Percentiles rank a stretch among this genome's conserved stretches.
phyloP scores from a whole-genome alignment of 2,113 vertebrate species.

The Festucalex cinctus region DNA sequence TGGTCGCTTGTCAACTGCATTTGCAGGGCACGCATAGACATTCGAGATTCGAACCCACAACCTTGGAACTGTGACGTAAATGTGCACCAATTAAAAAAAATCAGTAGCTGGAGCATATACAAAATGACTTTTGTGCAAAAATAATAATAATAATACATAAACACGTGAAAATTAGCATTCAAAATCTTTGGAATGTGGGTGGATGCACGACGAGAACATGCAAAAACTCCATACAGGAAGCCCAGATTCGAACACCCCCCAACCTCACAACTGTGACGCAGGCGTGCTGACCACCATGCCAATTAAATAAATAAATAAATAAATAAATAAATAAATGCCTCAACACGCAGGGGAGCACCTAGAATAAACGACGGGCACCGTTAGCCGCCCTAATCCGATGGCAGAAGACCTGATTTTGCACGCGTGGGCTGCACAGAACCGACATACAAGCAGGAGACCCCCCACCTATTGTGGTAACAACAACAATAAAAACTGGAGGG shows the following conservation, averaged over 20 bases:
- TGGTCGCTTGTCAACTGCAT: neutral
- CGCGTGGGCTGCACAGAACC: neutral
- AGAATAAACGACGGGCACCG: slow-evolving; percentile 45
- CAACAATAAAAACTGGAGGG: slow-evolving; percentile 5
- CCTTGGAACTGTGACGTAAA: neutral
- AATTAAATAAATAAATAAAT: slow-evolving; percentile 8
- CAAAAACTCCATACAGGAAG: neutral
- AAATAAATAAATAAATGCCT: too few species aligned
- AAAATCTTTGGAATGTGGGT: too few species aligned
- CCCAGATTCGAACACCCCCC: neutral
- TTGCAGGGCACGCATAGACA: neutral
- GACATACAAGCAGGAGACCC: slow-evolving; percentile 10
- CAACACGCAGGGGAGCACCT: slow-evolving; percentile 37
- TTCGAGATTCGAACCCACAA: neutral
- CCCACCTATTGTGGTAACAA: slow-evolving; percentile 69
- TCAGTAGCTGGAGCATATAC: too few species aligned
- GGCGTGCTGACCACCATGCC: neutral
- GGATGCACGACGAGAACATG: neutral
- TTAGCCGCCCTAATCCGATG: slow-evolving; percentile 58
- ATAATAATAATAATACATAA: too few species aligned
- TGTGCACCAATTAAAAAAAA: neutral
- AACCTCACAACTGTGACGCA: neutral
- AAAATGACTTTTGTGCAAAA: too few species aligned
- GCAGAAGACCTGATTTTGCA: neutral
- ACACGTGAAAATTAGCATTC: too few species aligned